Evolutionary conservation across 1,140 invertebrate species (phyloP).

Genomic region (Vollenhovia emeryi): DNA sequence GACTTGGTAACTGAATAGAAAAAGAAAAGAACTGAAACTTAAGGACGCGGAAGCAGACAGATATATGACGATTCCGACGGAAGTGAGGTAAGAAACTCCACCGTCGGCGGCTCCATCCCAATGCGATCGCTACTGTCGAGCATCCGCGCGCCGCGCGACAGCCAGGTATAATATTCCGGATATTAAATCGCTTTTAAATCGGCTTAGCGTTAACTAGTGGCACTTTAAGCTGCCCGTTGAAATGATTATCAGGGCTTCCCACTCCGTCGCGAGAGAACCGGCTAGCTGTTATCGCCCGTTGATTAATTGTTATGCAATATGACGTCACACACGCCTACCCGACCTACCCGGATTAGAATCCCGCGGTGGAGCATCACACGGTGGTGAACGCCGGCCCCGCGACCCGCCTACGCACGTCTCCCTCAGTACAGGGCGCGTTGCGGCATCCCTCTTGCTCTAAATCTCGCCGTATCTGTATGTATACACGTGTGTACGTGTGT

Average conservation of each 20-base stretch:
- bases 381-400: constrained; percentile 64
- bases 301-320: constrained; percentile 87
- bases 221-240: constrained; percentile 86
- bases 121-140: constrained; percentile 45
- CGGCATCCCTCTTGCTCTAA: constrained; percentile 16
- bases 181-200: constrained; percentile 86
- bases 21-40: background rate
- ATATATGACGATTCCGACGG: background rate
- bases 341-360: constrained; percentile 81
- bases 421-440: background rate
- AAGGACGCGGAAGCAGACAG: background rate
- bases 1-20: background rate
- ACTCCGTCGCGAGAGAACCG: constrained; percentile 80
- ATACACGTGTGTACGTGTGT: background rate
- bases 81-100: constrained; percentile 23
- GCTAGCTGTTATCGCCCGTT: constrained; percentile 85
- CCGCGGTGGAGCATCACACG: constrained; percentile 72
- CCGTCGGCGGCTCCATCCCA: background rate
- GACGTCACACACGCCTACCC: constrained; percentile 81
- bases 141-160: background rate
- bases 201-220: constrained; percentile 86
- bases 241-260: constrained; percentile 86
- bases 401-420: constrained; percentile 22
- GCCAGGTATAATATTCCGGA: constrained; percentile 83
- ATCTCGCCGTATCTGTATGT: constrained; percentile 1